A percentile compares a stretch with the other conserved stretches of the same genome.
These are phyloP conservation scores for Orius insidiosus DNA, from an alignment of 1,140 invertebrate species.

Conservation along the genomic window DNA sequence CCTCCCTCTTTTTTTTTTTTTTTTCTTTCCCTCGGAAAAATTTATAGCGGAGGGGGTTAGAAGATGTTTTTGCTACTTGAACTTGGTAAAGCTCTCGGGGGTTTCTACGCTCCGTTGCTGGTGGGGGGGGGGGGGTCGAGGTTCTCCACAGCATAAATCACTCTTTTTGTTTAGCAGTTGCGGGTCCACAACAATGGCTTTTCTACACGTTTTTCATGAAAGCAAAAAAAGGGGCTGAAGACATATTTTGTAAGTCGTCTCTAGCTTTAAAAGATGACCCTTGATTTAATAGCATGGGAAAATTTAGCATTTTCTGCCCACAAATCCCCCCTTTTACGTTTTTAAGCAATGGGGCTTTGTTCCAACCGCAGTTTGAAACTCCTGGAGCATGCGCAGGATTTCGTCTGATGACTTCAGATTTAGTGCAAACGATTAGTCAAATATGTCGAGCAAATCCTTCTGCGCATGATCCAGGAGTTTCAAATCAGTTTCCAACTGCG, in stretches of 20 bases:
- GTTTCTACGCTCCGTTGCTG: not conserved
- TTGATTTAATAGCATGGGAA: too few relatives aligned
- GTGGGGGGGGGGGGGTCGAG: not conserved
- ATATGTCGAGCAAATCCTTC: too few relatives aligned
- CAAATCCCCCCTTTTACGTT: too few relatives aligned
- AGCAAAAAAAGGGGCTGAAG: not conserved
- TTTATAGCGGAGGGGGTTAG: constrained; percentile 7
- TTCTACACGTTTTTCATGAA: not conserved
- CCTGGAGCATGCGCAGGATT: too few relatives aligned
- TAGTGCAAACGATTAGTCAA: too few relatives aligned
- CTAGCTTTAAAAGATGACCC: too few relatives aligned
- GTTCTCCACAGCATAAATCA: constrained; percentile 11
- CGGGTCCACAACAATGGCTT: not conserved
- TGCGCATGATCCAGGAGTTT: too few relatives aligned
- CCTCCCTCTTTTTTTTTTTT: not conserved
- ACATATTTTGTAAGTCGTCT: not conserved
- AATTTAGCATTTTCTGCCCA: too few relatives aligned
- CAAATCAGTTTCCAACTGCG: too few relatives aligned
- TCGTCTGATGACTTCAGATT: too few relatives aligned
- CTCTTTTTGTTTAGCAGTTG: constrained; percentile 13
- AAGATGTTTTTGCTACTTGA: constrained; percentile 17
- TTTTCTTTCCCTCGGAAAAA: not conserved
- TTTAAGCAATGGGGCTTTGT: too few relatives aligned
- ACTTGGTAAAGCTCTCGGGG: constrained; percentile 10
- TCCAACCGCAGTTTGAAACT: too few relatives aligned